Percentiles rank a stretch among this genome's conserved stretches.
These are phyloP conservation scores for Larimichthys crocea DNA, from an alignment of 2,113 vertebrate species.

Conservation along the genomic window DNA sequence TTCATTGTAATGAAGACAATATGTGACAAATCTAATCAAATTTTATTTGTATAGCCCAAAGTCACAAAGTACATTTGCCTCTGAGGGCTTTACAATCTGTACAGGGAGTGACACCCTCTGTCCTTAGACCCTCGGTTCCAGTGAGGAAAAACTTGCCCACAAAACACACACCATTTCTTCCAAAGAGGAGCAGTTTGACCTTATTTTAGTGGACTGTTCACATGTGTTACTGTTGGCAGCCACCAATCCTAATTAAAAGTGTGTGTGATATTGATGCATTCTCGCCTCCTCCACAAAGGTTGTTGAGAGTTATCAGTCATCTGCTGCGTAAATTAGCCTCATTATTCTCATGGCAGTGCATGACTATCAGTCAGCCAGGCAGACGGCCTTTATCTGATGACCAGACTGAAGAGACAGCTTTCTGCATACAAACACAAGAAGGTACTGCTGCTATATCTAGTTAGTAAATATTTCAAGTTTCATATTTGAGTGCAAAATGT, in stretches of 20 bases:
- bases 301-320: constrained; percentile 81
- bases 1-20: constrained; percentile 1
- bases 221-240: constrained; percentile 4
- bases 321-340: constrained; percentile 80
- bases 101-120: no score
- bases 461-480: not conserved
- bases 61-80: no score
- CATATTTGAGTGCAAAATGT: no score
- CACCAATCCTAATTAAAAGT: constrained; percentile 67
- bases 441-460: not conserved
- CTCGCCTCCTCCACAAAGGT: constrained; percentile 67
- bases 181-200: not conserved
- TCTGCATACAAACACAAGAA: constrained; percentile 48
- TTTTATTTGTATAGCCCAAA: no score
- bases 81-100: no score
- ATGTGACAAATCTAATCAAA: not conserved
- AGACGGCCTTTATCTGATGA: constrained; percentile 80
- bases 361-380: constrained; percentile 77
- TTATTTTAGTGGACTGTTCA: not conserved
- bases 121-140: no score
- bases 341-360: constrained; percentile 78
- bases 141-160: no score
- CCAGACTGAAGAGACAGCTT: constrained; percentile 64
- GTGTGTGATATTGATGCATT: constrained; percentile 41
- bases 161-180: not conserved